These are phyloP conservation scores for Physella acuta DNA, from an alignment of 1,140 invertebrate genomes.

Conservation along the genomic window DNA sequence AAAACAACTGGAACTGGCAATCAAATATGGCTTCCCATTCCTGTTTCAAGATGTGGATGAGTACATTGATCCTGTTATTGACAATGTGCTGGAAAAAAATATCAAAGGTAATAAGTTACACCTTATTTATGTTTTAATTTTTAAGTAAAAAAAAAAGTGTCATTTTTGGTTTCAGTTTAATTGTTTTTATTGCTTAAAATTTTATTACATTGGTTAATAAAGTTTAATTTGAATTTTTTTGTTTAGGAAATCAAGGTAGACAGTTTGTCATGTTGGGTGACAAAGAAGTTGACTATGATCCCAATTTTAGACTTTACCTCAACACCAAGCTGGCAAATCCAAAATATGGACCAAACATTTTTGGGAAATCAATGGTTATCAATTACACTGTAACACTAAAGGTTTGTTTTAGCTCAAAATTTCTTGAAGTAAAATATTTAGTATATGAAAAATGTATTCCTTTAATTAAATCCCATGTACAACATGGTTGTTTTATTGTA, in stretches of 20 bases:
- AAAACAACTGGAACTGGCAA: slow-evolving; percentile 82
- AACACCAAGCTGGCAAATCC: slow-evolving; percentile 87
- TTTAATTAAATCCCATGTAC: no score
- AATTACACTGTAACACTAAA: slow-evolving; percentile 86
- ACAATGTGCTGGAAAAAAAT: slow-evolving; percentile 85
- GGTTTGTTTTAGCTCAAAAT: slow-evolving; percentile 63
- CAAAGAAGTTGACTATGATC: slow-evolving; percentile 70
- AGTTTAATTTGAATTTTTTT: slow-evolving; percentile 6
- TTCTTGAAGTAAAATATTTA: no score
- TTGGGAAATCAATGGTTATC: slow-evolving; percentile 83
- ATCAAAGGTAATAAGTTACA: slow-evolving; percentile 72
- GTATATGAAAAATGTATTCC: no score
- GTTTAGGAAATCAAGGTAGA: slow-evolving; percentile 68
- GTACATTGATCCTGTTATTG: slow-evolving; percentile 86
- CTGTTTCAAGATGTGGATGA: slow-evolving; percentile 87
- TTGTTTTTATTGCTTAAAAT: no score
- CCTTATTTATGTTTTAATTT: no score
- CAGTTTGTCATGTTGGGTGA: slow-evolving; percentile 66
- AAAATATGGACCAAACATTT: slow-evolving; percentile 78
- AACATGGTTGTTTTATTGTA: no score
- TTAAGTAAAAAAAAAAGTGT: no score
- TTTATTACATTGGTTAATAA: background rate
- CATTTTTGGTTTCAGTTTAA: no score
- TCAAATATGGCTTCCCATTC: slow-evolving; percentile 83
- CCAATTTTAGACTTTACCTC: slow-evolving; percentile 81